Percentiles rank a stretch among this genome's conserved stretches.
phyloP scores from a whole-genome alignment of 2,113 vertebrate genomes.

The Leptobrachium ailaonicum region DNA sequence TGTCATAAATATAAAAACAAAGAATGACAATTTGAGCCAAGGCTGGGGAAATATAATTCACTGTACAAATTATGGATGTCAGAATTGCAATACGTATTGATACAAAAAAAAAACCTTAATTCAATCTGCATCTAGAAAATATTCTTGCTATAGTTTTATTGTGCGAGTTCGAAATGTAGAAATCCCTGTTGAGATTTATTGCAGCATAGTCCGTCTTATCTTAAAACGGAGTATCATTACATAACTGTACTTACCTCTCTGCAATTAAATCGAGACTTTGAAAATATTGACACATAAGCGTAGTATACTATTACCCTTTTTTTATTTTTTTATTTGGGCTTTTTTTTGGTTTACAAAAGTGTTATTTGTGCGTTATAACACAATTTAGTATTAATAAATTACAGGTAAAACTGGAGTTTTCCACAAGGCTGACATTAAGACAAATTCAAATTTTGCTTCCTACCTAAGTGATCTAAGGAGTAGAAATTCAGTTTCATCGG shows the following conservation, averaged over 20 bases:
- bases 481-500: slow-evolving; percentile 72
- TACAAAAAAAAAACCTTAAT: neutral
- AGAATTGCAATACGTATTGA: neutral
- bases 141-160: neutral
- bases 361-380: slow-evolving; percentile 19
- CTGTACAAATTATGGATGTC: neutral
- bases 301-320: neutral
- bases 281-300: neutral
- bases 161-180: neutral
- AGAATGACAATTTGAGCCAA: neutral
- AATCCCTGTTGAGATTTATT: neutral
- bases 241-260: neutral
- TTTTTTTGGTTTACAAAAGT: neutral
- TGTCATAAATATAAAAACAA: neutral
- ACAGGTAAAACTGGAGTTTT: slow-evolving; percentile 87
- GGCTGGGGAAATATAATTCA: neutral
- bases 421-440: slow-evolving; percentile 66
- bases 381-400: slow-evolving; percentile 51
- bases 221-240: neutral
- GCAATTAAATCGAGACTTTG: neutral
- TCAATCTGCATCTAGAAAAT: neutral
- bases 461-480: slow-evolving; percentile 86
- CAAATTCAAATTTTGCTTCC: slow-evolving; percentile 73
- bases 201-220: neutral
- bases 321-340: too few species aligned